Percentiles rank a stretch among this genome's conserved stretches.
These are phyloP conservation scores for Tragelaphus scriptus DNA, from an alignment of 2,113 vertebrate genomes.

Conservation along the genomic window DNA sequence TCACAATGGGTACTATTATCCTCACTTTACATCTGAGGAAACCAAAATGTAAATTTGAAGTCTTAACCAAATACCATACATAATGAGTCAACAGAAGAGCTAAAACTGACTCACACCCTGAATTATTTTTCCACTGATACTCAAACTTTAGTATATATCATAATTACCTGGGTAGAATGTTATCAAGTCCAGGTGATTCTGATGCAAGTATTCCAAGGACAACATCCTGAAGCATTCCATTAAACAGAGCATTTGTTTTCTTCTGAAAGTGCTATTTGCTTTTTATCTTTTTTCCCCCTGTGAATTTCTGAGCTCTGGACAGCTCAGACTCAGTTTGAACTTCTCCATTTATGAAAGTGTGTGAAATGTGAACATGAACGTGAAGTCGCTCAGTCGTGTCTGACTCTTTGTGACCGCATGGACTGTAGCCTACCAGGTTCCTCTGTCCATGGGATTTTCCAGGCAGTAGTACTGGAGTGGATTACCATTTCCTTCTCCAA, in stretches of 20 bases:
- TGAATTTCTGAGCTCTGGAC: neutral
- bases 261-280: neutral
- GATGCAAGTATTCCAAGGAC: neutral
- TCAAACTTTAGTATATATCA: neutral
- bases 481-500: too few relatives aligned
- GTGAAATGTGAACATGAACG: neutral
- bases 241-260: neutral
- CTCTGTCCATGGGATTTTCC: too few relatives aligned
- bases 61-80: neutral
- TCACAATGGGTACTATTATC: neutral
- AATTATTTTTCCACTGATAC: neutral
- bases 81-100: neutral
- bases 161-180: neutral
- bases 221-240: neutral
- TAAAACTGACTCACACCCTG: neutral
- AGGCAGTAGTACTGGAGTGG: too few relatives aligned
- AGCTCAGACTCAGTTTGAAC: neutral
- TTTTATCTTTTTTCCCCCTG: neutral
- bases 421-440: too few relatives aligned
- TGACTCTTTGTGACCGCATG: too few relatives aligned
- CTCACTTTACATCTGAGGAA: neutral
- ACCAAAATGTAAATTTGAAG: neutral
- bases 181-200: neutral
- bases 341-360: neutral
- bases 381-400: too few relatives aligned